Base-by-base conservation (phyloP, 2,888 invertebrate species). In the Halictus quadricinctus region DNA sequence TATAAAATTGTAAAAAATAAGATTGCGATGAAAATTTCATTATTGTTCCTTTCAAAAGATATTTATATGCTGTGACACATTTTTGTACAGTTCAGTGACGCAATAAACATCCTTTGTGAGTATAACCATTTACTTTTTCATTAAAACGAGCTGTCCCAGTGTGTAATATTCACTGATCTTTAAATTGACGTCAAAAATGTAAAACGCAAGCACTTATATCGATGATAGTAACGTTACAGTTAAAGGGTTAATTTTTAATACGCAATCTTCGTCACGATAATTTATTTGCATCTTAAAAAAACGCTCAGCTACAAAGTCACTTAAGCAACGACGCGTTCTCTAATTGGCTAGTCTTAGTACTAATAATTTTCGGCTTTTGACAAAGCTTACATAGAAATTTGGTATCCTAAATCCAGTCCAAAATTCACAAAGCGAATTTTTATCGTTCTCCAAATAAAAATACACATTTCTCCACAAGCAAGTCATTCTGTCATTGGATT, bases 31-130 rank as follows among this genome's bases (percentile, higher is more conserved):
- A 15, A 41, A 54, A 78, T 13, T 66, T 69, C 21, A 72, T 70
- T 1, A 2, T 79, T 66, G 79, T 88, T 87, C 60, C 81, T 84
- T 54, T 46, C 18, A 15, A 58, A 21, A 80, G 66, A 74, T 43
- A 72, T 80, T 87, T 79, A 36, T 89, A 85, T 54, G 15, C 50
- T 84, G 72, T 83, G 73, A 74, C 12, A 58, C 78, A 50, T 82
- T 85, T 81, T 89, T 88, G 66, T 88, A 89, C 54, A 21, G 64
- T 87, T 85, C 78, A 76, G 43, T 76, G 41, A 69, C 74, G 73
- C 64, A 89, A 89, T 89, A 89, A 87, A 89, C 81, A 54, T 70
- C 80, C n/a, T 89, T 84, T 81, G 46, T 41, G 73, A 72, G 48
- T 54, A 60, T 6, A 64, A 50, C 25, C 7, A 21, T 46, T 43